A percentile compares a stretch with the other conserved stretches of the same genome.
phyloP scores from a whole-genome alignment of 2,888 invertebrate species.

The Creontiades dilutus region DNA sequence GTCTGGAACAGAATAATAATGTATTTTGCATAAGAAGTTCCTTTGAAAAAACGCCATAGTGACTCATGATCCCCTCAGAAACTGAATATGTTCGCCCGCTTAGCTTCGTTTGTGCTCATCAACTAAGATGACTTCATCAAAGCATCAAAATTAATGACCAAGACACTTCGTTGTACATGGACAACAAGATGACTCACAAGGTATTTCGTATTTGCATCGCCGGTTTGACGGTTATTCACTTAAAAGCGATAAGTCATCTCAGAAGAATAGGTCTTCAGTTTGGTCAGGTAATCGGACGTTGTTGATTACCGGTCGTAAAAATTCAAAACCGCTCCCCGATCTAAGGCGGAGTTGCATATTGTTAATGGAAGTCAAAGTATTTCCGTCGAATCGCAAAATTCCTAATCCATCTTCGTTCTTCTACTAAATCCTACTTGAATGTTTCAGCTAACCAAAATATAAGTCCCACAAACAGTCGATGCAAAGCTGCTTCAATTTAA shows the following conservation, averaged over 20 bases:
- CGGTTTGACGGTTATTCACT: neutral
- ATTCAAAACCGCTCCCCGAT: neutral
- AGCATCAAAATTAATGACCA: constrained; percentile 22
- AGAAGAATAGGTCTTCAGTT: neutral
- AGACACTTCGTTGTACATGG: neutral
- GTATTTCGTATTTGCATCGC: neutral
- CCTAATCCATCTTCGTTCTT: no score
- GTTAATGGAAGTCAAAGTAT: neutral
- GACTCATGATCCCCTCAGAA: neutral
- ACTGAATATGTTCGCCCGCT: neutral
- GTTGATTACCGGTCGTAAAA: constrained; percentile 14
- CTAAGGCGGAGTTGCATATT: neutral
- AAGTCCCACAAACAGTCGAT: no score
- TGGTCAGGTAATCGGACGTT: neutral
- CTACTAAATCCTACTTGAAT: no score
- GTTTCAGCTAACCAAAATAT: no score
- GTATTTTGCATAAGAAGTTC: constrained; percentile 7
- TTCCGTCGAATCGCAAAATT: no score
- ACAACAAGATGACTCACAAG: neutral
- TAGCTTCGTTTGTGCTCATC: neutral
- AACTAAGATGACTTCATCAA: constrained; percentile 20
- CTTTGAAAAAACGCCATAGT: neutral
- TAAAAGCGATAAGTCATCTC: neutral
- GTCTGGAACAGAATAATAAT: neutral
- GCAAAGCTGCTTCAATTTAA: no score